Evolutionary conservation across 2,888 invertebrate genomes (phyloP).

Genomic region (Dysmachus trigonus): DNA sequence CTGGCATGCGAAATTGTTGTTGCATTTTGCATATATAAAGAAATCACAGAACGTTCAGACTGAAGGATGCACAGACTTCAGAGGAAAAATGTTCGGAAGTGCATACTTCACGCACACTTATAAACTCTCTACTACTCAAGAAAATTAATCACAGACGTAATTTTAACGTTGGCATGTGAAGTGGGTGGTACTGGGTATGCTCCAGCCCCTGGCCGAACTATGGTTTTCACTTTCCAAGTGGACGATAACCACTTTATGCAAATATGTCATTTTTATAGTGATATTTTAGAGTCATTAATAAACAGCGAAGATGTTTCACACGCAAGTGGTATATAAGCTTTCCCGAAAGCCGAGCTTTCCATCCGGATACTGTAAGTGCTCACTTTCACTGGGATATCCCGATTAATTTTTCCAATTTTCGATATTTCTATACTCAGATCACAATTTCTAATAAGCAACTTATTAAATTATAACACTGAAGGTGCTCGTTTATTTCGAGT

Average conservation of each 20-base stretch:
- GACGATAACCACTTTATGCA: constrained; percentile 19
- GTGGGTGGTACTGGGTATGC: neutral
- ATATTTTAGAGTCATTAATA: neutral
- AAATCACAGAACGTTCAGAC: constrained; percentile 26
- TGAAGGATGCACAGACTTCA: neutral
- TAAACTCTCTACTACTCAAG: neutral
- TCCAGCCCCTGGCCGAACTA: neutral
- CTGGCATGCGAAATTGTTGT: neutral
- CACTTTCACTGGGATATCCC: neutral
- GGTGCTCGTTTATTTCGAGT: neutral
- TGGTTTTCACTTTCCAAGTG: constrained; percentile 23
- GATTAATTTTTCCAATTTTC: neutral
- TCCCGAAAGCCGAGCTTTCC: neutral
- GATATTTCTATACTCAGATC: neutral
- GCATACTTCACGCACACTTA: constrained; percentile 16
- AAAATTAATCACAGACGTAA: constrained; percentile 30
- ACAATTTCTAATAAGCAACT: neutral
- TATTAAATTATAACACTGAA: neutral
- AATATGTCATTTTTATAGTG: constrained; percentile 15
- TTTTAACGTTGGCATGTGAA: constrained; percentile 30
- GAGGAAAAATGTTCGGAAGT: constrained; percentile 21
- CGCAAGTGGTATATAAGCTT: neutral
- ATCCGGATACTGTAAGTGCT: neutral
- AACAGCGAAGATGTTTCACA: neutral
- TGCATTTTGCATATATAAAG: neutral